Base-by-base conservation (phyloP, 2,113 vertebrate genomes). In the Scortum barcoo region DNA sequence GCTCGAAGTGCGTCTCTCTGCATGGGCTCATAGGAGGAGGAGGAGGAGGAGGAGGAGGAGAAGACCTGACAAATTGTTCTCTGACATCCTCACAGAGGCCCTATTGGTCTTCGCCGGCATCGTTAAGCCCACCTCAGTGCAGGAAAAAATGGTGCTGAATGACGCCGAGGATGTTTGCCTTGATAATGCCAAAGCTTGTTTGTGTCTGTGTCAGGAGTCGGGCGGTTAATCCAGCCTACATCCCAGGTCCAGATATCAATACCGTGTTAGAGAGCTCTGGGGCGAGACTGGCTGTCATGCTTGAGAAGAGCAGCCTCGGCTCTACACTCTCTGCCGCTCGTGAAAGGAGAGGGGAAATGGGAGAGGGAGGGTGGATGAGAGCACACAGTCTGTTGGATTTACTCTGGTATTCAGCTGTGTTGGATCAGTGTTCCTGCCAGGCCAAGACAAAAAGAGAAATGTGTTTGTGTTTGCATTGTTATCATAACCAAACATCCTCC, bases 281-380 rank as follows among this genome's bases (percentile, higher is more conserved):
- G 77, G 51, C 22, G 57, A 88, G 78, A 81, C 85, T 56, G 72
- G 33, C 81, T 81, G 90, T 92, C 92, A 85, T 85, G 91, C 87
- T 91, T 73, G 72, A 90, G 79, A 81, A 73, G 87, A 84, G 44
- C 63, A 77, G 80, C 57, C 50, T 12, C 67, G 56, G 58, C 86
- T 80, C 60, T 42, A 44, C 60, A 63, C 84, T 71, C 62, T 76
- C 75, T 78, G 44, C 71, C 86, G 83, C 62, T 68, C 20, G 51
- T 71, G 76, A 77, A 81, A 76, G 57, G 51, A 79, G 67, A 63
- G 72, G 24, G 65, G 36, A 73, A 63, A 46, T 19, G 22, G 61
- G 53, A 30, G 16, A 17, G 54, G 76, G 66, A 65, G 72, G 38
- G 60, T 44, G 80, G 76, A 61, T 16, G n/a, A 61, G 38, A 33